phyloP scores from a whole-genome alignment of 2,797 vertebrate species.

The Lagorchestes hirsutus region DNA sequence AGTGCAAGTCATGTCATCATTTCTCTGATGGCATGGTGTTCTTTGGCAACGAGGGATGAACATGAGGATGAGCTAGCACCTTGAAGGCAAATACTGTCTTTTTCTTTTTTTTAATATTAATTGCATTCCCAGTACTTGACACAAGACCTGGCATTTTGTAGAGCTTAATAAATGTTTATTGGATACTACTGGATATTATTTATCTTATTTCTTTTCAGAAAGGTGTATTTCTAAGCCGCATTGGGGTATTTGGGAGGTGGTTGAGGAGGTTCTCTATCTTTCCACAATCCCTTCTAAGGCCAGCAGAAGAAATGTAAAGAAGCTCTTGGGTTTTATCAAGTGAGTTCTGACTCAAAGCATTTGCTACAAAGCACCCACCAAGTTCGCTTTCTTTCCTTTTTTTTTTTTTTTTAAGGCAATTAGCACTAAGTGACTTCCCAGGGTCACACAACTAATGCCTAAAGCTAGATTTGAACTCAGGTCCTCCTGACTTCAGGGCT shows the following conservation, averaged over 20 bases:
- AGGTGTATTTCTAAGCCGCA: not conserved
- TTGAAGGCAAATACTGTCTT: not conserved
- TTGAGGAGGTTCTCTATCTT: not conserved
- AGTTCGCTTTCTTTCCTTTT: not conserved
- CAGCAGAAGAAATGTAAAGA: not conserved
- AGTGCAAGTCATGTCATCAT: too few species aligned
- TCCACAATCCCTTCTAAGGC: not conserved
- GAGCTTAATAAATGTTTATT: not conserved
- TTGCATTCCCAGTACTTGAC: not conserved
- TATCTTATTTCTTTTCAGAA: not conserved
- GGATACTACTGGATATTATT: not conserved
- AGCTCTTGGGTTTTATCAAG: not conserved
- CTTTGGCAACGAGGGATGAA: too few species aligned
- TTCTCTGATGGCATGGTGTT: too few species aligned
- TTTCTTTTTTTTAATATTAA: not conserved
- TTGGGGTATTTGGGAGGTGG: too few species aligned
- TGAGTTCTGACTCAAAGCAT: not conserved
- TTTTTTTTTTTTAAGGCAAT: too few species aligned
- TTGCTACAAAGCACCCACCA: not conserved
- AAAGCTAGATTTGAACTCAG: not conserved
- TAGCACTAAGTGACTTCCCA: too few species aligned
- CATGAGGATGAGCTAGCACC: too few species aligned
- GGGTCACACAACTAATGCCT: too few species aligned
- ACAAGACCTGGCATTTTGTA: not conserved
- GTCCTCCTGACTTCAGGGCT: not conserved